A percentile compares a stretch with the other conserved stretches of the same genome.
Conservation (phyloP, 2,888 invertebrate species). For the Eupithecia tripunctaria region DNA sequence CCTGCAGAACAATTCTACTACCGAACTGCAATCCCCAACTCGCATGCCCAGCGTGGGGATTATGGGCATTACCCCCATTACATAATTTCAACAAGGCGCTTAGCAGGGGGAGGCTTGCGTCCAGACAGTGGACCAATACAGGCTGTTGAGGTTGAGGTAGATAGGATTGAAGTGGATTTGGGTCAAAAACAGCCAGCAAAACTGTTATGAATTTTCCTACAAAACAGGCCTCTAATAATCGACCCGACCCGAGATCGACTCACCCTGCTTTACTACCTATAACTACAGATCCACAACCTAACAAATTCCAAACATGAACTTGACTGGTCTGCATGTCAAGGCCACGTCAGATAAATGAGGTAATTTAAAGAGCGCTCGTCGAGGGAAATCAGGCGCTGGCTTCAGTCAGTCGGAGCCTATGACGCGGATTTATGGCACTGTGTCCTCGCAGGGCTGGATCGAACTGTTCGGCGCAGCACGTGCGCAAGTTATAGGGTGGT, state of each 20-base stretch:
- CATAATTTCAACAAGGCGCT: too few species aligned
- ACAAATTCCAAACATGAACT: conserved; percentile 40
- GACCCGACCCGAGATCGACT: neutral
- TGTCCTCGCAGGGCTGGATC: conserved; percentile 52
- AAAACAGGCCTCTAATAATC: neutral
- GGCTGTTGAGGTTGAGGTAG: too few species aligned
- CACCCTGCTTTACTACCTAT: neutral
- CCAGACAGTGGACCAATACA: too few species aligned
- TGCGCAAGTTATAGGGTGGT: conserved; percentile 24
- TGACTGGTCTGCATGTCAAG: conserved; percentile 52
- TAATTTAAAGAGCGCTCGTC: conserved; percentile 62
- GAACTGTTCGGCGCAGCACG: conserved; percentile 40
- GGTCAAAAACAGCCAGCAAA: neutral
- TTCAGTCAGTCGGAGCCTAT: conserved; percentile 57
- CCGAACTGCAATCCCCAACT: too few species aligned
- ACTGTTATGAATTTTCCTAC: neutral
- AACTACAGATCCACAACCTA: conserved; percentile 6
- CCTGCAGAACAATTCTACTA: too few species aligned
- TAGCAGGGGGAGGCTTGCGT: too few species aligned
- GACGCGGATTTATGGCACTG: conserved; percentile 71
- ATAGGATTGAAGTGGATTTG: too few species aligned
- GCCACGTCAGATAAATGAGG: conserved; percentile 53
- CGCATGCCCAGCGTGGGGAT: too few species aligned
- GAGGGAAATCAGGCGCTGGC: conserved; percentile 67
- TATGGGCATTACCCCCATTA: too few species aligned